Percentiles rank a stretch among this genome's conserved stretches.
These are phyloP conservation scores for Danio kyathit DNA, from an alignment of 2,797 vertebrate species.

Conservation along the genomic window DNA sequence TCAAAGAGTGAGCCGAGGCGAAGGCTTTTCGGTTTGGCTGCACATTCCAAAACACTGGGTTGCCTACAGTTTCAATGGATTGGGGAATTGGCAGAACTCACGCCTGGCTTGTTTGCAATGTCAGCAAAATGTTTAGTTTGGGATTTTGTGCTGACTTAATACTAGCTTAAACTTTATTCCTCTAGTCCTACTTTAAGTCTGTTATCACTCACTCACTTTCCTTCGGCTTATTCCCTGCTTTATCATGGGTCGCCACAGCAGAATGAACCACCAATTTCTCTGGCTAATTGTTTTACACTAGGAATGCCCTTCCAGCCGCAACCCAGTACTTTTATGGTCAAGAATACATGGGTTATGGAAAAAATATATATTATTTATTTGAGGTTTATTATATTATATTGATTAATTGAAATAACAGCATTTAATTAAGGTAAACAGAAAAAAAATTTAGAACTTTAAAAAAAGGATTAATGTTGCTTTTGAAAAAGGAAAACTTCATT, in stretches of 20 bases:
- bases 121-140: background rate
- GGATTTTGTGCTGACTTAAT: background rate
- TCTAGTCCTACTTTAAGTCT: background rate
- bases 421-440: no score
- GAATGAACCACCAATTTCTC: no score
- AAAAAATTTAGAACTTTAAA: background rate
- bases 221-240: no score
- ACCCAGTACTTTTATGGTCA: no score
- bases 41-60: constrained; percentile 16
- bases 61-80: background rate
- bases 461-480: background rate
- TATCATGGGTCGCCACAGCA: no score
- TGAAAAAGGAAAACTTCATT: background rate
- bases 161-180: background rate
- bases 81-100: background rate
- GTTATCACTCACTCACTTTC: no score
- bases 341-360: background rate
- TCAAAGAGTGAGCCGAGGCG: constrained; percentile 4
- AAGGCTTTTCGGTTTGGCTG: constrained; percentile 18
- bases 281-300: no score
- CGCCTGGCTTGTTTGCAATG: background rate
- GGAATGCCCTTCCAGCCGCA: no score
- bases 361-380: no score
- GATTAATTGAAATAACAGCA: no score
- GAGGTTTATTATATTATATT: no score